Percentiles rank a stretch among this genome's conserved stretches.
phyloP scores from a whole-genome alignment of 2,797 vertebrate species.

The Xerus rutilus region DNA sequence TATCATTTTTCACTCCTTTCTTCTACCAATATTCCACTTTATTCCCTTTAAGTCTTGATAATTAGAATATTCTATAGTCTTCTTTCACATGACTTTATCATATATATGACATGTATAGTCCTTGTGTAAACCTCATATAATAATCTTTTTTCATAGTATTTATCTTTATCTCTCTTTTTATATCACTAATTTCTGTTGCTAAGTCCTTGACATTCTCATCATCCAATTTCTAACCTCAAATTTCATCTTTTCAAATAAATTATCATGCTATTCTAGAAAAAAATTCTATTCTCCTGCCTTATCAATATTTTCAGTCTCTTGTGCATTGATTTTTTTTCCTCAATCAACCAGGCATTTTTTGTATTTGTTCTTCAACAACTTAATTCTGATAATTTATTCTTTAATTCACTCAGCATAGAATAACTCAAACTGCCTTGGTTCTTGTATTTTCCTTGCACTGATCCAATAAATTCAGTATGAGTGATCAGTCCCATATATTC shows the following conservation, averaged over 20 bases:
- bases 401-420: neutral
- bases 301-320: neutral
- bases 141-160: neutral
- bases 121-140: neutral
- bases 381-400: neutral
- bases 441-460: neutral
- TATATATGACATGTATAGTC: neutral
- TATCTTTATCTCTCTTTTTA: neutral
- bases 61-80: neutral
- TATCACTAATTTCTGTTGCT: neutral
- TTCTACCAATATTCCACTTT: neutral
- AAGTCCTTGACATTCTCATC: neutral
- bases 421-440: neutral
- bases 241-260: neutral
- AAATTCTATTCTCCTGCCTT: neutral
- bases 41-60: neutral
- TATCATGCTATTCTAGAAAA: neutral
- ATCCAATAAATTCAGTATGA: neutral
- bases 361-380: neutral
- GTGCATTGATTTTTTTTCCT: neutral
- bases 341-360: neutral
- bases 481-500: neutral
- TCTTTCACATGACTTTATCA: neutral
- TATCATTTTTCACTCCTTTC: neutral
- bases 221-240: neutral